Evolutionary conservation across 2,888 invertebrate species (phyloP), one percentile per base, ranked within the genome.

Genomic region (Hipparchia semele): DNA sequence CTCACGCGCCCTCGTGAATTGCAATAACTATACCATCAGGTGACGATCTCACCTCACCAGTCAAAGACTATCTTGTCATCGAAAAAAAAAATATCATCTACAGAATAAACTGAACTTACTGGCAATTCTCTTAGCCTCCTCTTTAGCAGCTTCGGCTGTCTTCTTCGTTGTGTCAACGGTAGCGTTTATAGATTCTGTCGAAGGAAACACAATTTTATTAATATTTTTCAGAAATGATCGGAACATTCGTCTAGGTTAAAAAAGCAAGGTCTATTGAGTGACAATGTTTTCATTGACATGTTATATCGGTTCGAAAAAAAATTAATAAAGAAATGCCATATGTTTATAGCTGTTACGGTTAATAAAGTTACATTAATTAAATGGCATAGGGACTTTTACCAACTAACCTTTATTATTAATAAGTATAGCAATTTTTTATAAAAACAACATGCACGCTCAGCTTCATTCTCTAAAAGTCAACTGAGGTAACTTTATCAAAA

Each of bases 151-250:
- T 73, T 90, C 89, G 7, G 92, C 94, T 0, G 92, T 91, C 81
- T 92, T 91, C 87, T 93, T 93, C 0, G 91, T 91, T 1, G 83
- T 84, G 78, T 92, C 93, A 23, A 92, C 90, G 0, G 93, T 91
- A 2, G 89, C 80, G 82, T 88, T 85, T 79, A 93, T 86, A n/a
- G 92, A 86, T 70, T 94, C 94, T 94, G 86, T 33, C 59, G 75
- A 73, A 79, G 61, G 54, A 67, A 56, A 8, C n/a, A 1, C 2
- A 53, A 7, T 23, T 64, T n/a, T 2, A 49, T 8, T 58, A 23
- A 54, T 10, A 54, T 10, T n/a, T 54, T n/a, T 54, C 1, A 6
- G 10, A 4, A 12, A 54, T 54, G n/a, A n/a, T 6, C n/a, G 13
- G n/a, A 46, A 46, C 46, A 46, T 49, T 9, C 39, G 0, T 13